These are phyloP conservation scores for Sericinus montela DNA, from an alignment of 2,888 invertebrate genomes.

Conservation along the genomic window DNA sequence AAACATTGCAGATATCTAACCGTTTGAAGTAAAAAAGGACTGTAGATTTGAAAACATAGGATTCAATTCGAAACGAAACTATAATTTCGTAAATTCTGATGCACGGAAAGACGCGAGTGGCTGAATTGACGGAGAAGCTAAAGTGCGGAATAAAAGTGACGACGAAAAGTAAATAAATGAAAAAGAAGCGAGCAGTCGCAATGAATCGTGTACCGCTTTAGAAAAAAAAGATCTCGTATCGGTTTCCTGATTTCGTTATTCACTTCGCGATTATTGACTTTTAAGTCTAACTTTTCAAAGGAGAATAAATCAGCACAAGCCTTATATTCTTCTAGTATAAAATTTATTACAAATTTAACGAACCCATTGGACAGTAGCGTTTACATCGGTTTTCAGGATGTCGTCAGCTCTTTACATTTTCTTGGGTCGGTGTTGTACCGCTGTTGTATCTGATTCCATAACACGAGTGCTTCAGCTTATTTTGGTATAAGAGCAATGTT, in stretches of 20 bases:
- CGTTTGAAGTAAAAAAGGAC: conserved; percentile 1
- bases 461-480: too few relatives aligned
- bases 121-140: conserved; percentile 71
- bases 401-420: too few relatives aligned
- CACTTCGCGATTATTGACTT: background rate
- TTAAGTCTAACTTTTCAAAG: background rate
- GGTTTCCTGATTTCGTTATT: background rate
- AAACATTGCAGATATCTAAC: conserved; percentile 53
- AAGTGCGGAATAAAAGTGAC: conserved; percentile 76
- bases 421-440: too few relatives aligned
- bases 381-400: too few relatives aligned
- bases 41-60: background rate
- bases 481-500: too few relatives aligned
- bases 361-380: too few relatives aligned
- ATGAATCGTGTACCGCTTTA: conserved; percentile 19
- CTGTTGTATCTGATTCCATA: too few relatives aligned
- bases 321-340: too few relatives aligned
- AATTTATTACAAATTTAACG: too few relatives aligned
- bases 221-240: background rate
- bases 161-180: conserved; percentile 40
- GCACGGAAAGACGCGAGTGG: conserved; percentile 67
- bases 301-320: too few relatives aligned
- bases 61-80: background rate
- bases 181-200: conserved; percentile 29
- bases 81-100: conserved; percentile 51